A percentile compares a stretch with the other conserved stretches of the same genome.
phyloP scores from a whole-genome alignment of 2,888 invertebrate genomes.

The Troides helena region DNA sequence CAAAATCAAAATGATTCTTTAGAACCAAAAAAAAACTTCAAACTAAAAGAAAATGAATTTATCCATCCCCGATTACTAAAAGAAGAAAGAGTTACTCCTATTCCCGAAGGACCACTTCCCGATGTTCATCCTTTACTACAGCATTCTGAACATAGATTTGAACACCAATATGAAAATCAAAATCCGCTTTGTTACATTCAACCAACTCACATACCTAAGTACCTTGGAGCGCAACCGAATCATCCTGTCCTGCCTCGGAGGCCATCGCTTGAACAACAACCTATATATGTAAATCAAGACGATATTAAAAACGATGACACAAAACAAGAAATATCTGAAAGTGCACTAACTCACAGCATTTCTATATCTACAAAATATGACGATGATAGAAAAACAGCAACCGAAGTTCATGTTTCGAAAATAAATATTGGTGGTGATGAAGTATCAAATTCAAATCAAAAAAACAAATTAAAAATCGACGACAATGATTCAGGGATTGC shows the following conservation, averaged over 20 bases:
- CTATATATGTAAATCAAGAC: constrained; percentile 74
- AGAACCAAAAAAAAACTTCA: constrained; percentile 79
- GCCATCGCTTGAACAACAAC: constrained; percentile 63
- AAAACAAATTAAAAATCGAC: constrained; percentile 68
- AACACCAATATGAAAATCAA: constrained; percentile 81
- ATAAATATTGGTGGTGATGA: constrained; percentile 71
- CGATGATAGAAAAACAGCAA: constrained; percentile 54
- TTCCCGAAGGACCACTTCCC: constrained; percentile 69
- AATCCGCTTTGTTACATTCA: constrained; percentile 77
- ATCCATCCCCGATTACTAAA: constrained; percentile 72
- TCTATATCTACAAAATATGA: constrained; percentile 72
- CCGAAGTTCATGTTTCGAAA: constrained; percentile 81
- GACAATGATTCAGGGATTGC: constrained; percentile 91
- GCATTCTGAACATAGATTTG: constrained; percentile 89
- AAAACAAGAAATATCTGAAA: constrained; percentile 60
- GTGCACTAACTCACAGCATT: constrained; percentile 69
- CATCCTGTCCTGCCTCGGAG: constrained; percentile 59
- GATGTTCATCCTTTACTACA: constrained; percentile 85
- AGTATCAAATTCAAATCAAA: constrained; percentile 46
- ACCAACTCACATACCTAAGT: constrained; percentile 82
- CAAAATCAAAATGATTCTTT: constrained; percentile 62
- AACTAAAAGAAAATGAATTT: constrained; percentile 78
- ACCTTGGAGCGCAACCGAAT: constrained; percentile 79
- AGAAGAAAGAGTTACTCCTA: constrained; percentile 74
- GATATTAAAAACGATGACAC: constrained; percentile 55